Evolutionary conservation across 2,797 vertebrate genomes (phyloP).

Genomic region (Lithobates sylvaticus): DNA sequence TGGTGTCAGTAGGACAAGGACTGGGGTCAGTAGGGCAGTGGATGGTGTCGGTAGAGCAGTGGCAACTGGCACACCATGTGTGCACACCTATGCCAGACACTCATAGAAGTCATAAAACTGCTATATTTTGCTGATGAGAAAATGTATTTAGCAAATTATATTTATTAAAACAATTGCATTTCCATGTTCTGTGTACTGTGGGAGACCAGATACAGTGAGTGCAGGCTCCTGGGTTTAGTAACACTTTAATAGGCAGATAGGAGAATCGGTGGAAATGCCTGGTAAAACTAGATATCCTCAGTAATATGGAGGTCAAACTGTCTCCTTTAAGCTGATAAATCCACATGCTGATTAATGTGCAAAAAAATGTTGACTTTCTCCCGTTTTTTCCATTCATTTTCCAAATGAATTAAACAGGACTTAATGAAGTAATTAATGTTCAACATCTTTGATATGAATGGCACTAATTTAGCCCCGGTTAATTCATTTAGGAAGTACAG

Average conservation of each 20-base stretch:
- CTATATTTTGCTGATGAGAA: too few species aligned
- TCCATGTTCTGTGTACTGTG: too few species aligned
- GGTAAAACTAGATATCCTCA: neutral
- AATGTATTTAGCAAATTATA: too few species aligned
- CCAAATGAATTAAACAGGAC: slow-evolving; percentile 1
- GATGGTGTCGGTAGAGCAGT: too few species aligned
- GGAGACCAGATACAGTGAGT: too few species aligned
- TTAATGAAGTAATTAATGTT: slow-evolving; percentile 6
- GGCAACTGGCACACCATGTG: too few species aligned
- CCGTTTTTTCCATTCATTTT: neutral
- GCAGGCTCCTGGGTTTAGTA: too few species aligned
- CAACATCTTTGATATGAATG: neutral
- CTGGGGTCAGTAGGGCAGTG: too few species aligned
- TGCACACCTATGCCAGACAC: too few species aligned
- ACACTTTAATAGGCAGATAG: neutral
- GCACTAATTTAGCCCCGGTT: neutral
- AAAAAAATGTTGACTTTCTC: neutral
- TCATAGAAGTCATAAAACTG: too few species aligned
- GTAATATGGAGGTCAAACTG: neutral
- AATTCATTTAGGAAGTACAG: neutral
- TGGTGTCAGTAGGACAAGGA: too few species aligned
- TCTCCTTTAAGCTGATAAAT: neutral
- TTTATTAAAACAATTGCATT: too few species aligned
- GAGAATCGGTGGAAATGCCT: neutral
- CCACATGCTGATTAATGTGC: neutral